These are phyloP conservation scores for Onthophagus sagittarius DNA, from an alignment of 2,888 invertebrate genomes.

Conservation along the genomic window DNA sequence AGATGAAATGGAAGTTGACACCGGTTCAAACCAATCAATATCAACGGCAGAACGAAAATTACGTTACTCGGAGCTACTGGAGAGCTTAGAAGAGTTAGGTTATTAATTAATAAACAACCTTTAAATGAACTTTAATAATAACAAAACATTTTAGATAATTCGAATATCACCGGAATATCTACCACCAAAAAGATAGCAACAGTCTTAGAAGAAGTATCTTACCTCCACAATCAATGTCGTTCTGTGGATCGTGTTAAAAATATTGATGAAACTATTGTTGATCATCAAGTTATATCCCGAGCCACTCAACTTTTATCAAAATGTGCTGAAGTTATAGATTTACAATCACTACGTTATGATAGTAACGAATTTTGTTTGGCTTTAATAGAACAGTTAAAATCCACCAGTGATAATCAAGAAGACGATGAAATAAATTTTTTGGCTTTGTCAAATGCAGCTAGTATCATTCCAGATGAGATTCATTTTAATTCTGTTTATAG, in stretches of 20 bases:
- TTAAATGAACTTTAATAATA: too few species aligned
- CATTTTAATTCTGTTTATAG: constrained; percentile 49
- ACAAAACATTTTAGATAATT: not conserved
- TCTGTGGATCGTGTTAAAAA: constrained; percentile 39
- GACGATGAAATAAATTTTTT: constrained; percentile 40
- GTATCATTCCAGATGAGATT: constrained; percentile 42
- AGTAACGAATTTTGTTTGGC: constrained; percentile 47
- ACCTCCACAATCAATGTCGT: constrained; percentile 34
- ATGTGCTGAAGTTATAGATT: constrained; percentile 41
- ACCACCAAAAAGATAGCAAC: constrained; percentile 36
- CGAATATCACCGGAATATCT: not conserved
- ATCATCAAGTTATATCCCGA: constrained; percentile 40
- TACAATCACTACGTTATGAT: constrained; percentile 51
- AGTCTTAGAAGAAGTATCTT: constrained; percentile 37
- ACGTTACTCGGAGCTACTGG: not conserved
- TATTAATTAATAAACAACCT: not conserved
- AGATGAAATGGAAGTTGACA: not conserved
- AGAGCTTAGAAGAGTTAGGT: not conserved
- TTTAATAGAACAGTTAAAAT: constrained; percentile 24
- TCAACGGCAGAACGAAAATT: not conserved
- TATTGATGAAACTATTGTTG: constrained; percentile 43
- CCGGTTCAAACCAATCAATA: not conserved
- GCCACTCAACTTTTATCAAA: constrained; percentile 40
- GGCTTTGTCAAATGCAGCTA: constrained; percentile 42
- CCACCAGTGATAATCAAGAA: too few species aligned